Evolutionary conservation across 2,113 vertebrate genomes (phyloP).

Genomic region (Merops nubicus): DNA sequence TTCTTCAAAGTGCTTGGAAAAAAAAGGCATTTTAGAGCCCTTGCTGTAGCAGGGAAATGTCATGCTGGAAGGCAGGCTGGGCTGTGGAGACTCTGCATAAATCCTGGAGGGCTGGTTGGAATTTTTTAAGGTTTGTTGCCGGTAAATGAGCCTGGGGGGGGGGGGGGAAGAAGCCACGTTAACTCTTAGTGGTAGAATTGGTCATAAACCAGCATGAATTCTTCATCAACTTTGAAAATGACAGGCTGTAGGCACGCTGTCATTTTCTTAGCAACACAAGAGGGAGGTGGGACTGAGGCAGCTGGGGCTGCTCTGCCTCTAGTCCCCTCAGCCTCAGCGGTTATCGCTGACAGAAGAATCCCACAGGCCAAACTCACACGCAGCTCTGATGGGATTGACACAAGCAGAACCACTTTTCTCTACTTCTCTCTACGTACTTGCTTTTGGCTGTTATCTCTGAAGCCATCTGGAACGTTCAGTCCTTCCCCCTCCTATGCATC

Average conservation of each 20-base stretch:
- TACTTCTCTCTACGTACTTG: not conserved
- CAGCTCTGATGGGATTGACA: not conserved
- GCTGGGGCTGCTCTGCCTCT: not conserved
- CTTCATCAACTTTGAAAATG: not conserved
- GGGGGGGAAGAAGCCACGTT: not conserved
- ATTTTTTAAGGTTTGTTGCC: not conserved
- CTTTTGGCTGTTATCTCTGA: not conserved
- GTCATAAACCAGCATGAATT: not conserved
- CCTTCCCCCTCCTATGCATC: not conserved
- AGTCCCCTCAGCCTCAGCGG: not conserved
- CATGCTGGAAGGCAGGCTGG: not conserved
- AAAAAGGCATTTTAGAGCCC: not conserved
- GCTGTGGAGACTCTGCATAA: not conserved
- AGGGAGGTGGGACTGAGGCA: not conserved
- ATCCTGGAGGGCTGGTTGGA: not conserved
- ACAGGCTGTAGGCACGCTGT: not conserved
- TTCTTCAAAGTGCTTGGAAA: not conserved
- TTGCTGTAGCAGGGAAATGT: not conserved
- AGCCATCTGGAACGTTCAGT: conserved; percentile 5
- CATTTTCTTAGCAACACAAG: not conserved
- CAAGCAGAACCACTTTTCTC: not conserved
- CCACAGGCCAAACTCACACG: not conserved
- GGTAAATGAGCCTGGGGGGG: not conserved
- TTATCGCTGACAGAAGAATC: not conserved
- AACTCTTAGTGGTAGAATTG: not conserved